These are phyloP conservation scores for Micoletzkya japonica DNA, from an alignment of 2,888 invertebrate species.

Conservation along the genomic window DNA sequence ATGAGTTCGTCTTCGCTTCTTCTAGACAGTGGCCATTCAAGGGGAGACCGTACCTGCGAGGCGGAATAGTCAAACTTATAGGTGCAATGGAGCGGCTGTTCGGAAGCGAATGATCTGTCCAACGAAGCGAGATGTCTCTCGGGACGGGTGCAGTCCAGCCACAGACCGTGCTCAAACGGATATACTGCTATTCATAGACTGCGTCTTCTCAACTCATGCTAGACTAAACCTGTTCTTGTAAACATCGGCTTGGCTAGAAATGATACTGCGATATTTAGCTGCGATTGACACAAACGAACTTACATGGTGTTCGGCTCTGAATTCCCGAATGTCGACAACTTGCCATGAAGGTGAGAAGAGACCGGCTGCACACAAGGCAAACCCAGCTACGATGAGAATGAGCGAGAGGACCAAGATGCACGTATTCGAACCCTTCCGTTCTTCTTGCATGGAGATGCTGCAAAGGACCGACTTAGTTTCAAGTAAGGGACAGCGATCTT, in stretches of 20 bases:
- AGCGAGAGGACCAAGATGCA: slow-evolving; percentile 37
- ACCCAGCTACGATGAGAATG: slow-evolving; percentile 51
- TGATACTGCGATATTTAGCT: background rate
- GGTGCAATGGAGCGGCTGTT: slow-evolving; percentile 59
- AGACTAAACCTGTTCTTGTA: background rate
- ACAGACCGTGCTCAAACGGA: slow-evolving; percentile 58
- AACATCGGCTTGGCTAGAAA: background rate
- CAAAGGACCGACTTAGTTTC: background rate
- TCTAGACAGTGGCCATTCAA: background rate
- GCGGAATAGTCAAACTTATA: slow-evolving; percentile 61
- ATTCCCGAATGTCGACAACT: slow-evolving; percentile 61
- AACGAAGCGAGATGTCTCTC: slow-evolving; percentile 38
- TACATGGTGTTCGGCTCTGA: slow-evolving; percentile 60
- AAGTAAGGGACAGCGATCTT: background rate
- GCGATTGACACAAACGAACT: slow-evolving; percentile 20
- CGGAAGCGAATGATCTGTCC: slow-evolving; percentile 39
- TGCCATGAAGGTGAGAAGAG: slow-evolving; percentile 61
- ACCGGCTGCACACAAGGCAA: slow-evolving; percentile 56
- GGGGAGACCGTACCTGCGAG: slow-evolving; percentile 33
- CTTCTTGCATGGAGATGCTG: slow-evolving; percentile 19
- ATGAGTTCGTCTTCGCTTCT: background rate
- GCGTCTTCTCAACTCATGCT: background rate
- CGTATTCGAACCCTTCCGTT: slow-evolving; percentile 18
- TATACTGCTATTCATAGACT: background rate
- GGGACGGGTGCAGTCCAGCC: slow-evolving; percentile 61